Evolutionary conservation across 2,113 vertebrate genomes (phyloP).

Genomic region (Oxyura jamaicensis): DNA sequence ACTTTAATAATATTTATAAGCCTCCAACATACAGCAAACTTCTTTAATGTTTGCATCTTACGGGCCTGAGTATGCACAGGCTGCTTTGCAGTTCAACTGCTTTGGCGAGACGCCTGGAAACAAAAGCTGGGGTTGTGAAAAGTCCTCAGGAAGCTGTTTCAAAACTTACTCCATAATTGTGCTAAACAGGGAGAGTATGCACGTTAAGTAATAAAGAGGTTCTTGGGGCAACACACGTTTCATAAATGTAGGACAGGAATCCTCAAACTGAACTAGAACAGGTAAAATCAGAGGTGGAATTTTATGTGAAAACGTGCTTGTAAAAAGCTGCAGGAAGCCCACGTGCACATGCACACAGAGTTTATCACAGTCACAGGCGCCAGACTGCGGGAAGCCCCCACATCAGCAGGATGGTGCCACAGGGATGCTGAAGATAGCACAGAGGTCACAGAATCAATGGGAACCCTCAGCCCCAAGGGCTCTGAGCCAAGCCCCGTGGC

Average conservation of each 20-base stretch:
- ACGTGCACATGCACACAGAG: accelerated
- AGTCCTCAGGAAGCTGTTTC: not conserved
- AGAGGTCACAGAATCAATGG: not conserved
- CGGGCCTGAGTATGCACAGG: not conserved
- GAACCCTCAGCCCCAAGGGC: accelerated
- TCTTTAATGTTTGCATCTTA: not conserved
- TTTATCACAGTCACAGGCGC: accelerated
- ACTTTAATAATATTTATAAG: not conserved
- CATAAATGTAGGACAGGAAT: not conserved
- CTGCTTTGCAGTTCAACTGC: no score
- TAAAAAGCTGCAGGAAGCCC: not conserved
- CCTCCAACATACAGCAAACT: not conserved
- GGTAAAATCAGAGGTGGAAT: not conserved
- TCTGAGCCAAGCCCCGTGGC: not conserved
- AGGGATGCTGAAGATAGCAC: not conserved
- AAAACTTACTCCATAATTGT: accelerated
- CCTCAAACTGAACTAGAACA: not conserved
- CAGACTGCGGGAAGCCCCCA: not conserved
- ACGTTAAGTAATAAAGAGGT: accelerated
- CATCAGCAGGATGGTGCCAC: accelerated
- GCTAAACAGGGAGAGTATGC: accelerated
- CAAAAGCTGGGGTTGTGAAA: not conserved
- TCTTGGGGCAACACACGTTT: not conserved
- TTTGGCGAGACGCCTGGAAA: not conserved
- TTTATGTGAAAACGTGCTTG: not conserved